phyloP scores from a whole-genome alignment of 2,888 invertebrate species.

The Ryuthela nishihirai region DNA sequence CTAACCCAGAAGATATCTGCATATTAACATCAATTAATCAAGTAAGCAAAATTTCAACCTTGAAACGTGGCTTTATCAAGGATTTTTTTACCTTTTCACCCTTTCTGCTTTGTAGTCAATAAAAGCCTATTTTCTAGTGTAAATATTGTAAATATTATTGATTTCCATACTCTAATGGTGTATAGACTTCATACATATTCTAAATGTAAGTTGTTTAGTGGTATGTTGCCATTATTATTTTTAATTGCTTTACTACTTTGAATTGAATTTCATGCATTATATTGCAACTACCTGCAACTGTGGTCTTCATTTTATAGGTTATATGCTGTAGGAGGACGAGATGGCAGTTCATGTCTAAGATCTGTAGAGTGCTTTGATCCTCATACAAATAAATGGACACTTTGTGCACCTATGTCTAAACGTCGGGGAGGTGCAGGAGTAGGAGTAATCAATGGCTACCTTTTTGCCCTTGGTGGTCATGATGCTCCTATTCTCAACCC shows the following conservation, averaged over 20 bases:
- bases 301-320: constrained; percentile 56
- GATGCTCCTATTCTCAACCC: constrained; percentile 87
- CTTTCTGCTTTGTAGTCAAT: too few species aligned
- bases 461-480: constrained; percentile 91
- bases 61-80: too few species aligned
- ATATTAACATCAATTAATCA: too few species aligned
- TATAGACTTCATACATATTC: too few species aligned
- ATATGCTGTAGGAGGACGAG: constrained; percentile 89
- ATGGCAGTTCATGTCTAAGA: constrained; percentile 83
- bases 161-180: too few species aligned
- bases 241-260: neutral
- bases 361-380: constrained; percentile 85
- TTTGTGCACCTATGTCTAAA: constrained; percentile 80
- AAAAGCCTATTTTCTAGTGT: too few species aligned
- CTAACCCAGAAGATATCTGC: too few species aligned
- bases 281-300: neutral
- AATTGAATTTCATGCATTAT: neutral
- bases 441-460: constrained; percentile 77
- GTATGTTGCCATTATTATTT: too few species aligned
- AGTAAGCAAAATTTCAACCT: too few species aligned
- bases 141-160: too few species aligned
- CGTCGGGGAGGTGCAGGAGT: constrained; percentile 86
- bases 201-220: too few species aligned
- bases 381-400: constrained; percentile 73
- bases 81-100: too few species aligned